Conservation (phyloP, 2,888 invertebrate species). For the Sussaba pulchella region DNA sequence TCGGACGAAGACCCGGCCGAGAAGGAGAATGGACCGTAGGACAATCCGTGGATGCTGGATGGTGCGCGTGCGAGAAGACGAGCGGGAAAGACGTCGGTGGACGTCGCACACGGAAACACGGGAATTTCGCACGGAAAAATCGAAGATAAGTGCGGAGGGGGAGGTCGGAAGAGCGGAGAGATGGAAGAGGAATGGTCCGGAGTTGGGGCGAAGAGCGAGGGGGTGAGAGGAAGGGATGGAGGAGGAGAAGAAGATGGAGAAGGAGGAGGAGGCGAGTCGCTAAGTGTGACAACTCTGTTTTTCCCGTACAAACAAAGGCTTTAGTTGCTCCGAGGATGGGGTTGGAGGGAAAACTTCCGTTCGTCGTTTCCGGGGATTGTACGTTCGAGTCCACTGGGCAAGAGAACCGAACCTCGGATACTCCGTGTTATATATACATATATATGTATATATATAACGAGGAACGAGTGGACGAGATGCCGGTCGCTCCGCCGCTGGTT, state of each 20-base stretch:
- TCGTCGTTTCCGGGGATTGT: constrained; percentile 66
- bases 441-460: background rate
- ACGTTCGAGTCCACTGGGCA: constrained; percentile 61
- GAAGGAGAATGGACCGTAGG: background rate
- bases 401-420: constrained; percentile 24
- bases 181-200: background rate
- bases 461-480: background rate
- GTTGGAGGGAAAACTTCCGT: constrained; percentile 65
- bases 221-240: background rate
- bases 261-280: constrained; percentile 33
- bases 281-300: constrained; percentile 67
- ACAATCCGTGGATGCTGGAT: too few species aligned
- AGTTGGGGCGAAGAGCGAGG: background rate
- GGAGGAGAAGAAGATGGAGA: background rate
- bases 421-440: constrained; percentile 6
- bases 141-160: background rate
- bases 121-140: constrained; percentile 14
- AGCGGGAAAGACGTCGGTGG: background rate
- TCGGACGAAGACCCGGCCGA: background rate
- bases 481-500: constrained; percentile 24
- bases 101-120: background rate
- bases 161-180: background rate
- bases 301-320: constrained; percentile 64
- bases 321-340: constrained; percentile 14
- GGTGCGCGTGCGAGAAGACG: background rate